phyloP scores from a whole-genome alignment of 2,113 vertebrate genomes.

The Cynocephalus volans region DNA sequence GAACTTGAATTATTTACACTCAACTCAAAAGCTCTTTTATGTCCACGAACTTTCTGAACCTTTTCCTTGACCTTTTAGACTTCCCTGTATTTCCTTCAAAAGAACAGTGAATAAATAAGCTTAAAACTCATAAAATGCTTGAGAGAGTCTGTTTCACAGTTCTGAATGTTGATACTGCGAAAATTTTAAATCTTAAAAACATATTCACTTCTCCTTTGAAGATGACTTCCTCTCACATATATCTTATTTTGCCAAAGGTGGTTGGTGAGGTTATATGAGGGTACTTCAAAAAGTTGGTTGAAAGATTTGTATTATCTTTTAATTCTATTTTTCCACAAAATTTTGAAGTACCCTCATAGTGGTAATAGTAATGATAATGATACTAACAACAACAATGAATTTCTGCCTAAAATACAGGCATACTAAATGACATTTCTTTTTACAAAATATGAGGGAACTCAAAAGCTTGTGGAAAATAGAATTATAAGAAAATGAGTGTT shows the following conservation, averaged over 20 bases:
- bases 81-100: constrained; percentile 44
- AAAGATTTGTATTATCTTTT: too few species aligned
- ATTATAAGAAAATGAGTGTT: too few species aligned
- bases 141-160: constrained; percentile 53
- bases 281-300: too few species aligned
- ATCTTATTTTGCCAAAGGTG: constrained; percentile 30
- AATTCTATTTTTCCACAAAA: not conserved
- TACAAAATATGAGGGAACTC: not conserved
- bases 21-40: constrained; percentile 63
- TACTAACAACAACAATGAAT: not conserved
- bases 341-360: not conserved
- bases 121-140: constrained; percentile 71
- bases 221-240: not conserved
- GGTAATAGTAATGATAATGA: not conserved
- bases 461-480: too few species aligned
- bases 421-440: constrained; percentile 48
- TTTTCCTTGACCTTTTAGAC: constrained; percentile 41
- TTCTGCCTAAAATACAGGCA: constrained; percentile 42
- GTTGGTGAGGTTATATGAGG: not conserved
- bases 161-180: constrained; percentile 62
- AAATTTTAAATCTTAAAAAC: constrained; percentile 51
- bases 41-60: constrained; percentile 45
- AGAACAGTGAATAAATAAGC: constrained; percentile 65
- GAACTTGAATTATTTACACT: constrained; percentile 50
- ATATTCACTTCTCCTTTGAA: constrained; percentile 56